Evolutionary conservation across 2,797 vertebrate genomes (phyloP), one percentile per base, ranked within the genome.

Genomic region (Emydoidea blandingii): DNA sequence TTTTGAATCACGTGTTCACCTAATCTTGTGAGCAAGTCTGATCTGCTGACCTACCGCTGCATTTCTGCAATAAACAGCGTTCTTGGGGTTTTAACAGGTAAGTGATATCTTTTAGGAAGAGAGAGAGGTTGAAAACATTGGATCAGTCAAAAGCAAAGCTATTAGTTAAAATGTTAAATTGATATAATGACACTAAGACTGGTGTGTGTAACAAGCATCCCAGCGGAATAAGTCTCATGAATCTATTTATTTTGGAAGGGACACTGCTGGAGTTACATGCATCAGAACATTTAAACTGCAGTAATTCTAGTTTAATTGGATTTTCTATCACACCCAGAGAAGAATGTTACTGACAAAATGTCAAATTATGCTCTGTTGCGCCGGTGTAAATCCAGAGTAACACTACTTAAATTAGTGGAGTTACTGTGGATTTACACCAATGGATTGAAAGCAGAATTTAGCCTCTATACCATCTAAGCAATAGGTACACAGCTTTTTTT

Each of bases 321-420:
- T 47, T 44, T 47, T 78, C 7, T 2, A 37, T 37, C 0, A 0
- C 59, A 91, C 83, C 88, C 56, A 25, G 6, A 54, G 47, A 7
- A 34, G 9, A 65, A 14, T 0, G 1, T 0, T 18, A 27, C 21
- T 21, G 25, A 49, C 0, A 0, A 54, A 76, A 90, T n/a, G 29
- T 34, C 21, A 0, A 0, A 31, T 34, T n/a, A 25, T 53, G 31
- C n/a, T n/a, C 74, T 56, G 3, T 1, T 23, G 25, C 8, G 47
- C 12, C 37, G 44, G 53, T 83, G 56, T 34, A 50, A 88, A 65
- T 59, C 57, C 12, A 59, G 57, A 31, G 57, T 59, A 29, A 25
- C 27, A 29, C 27, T 57, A 68, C 19, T 68, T 19, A 68, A n/a
- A 37, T 37, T n/a, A 37, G 65, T 68, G n/a, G 65, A 10, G 65